These are phyloP conservation scores for Ranitomeya imitator DNA, from an alignment of 2,113 vertebrate genomes.

Conservation along the genomic window DNA sequence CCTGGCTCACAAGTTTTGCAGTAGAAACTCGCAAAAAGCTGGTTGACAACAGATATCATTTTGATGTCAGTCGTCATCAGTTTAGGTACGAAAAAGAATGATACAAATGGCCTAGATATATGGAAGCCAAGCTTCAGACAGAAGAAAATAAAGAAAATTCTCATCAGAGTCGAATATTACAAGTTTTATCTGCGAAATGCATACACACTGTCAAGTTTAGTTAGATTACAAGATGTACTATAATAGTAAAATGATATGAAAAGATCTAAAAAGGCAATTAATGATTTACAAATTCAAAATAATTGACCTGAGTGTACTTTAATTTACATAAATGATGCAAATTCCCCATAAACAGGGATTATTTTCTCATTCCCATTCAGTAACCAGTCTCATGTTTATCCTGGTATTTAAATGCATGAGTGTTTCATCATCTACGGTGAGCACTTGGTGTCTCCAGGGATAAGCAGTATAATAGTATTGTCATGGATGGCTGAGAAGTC, in stretches of 20 bases:
- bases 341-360: not conserved
- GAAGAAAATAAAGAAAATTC: not conserved
- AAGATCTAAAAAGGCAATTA: not conserved
- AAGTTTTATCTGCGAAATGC: not conserved
- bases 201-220: not conserved
- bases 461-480: constrained; percentile 22
- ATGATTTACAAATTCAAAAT: not conserved
- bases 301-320: constrained; percentile 12
- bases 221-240: not conserved
- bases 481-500: not conserved
- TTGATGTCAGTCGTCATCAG: too few species aligned
- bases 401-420: not conserved
- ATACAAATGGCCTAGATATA: too few species aligned
- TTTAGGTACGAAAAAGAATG: too few species aligned
- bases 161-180: not conserved
- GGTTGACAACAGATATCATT: too few species aligned
- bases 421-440: not conserved
- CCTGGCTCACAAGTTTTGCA: too few species aligned
- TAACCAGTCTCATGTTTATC: not conserved
- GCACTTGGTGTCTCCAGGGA: constrained; percentile 33
- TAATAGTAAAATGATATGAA: not conserved
- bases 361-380: constrained; percentile 1
- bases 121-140: too few species aligned
- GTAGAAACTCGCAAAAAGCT: too few species aligned
- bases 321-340: constrained; percentile 7